These are phyloP conservation scores for Hermatobates lingyangjiaoensis DNA, from an alignment of 1,140 invertebrate genomes.

Conservation along the genomic window DNA sequence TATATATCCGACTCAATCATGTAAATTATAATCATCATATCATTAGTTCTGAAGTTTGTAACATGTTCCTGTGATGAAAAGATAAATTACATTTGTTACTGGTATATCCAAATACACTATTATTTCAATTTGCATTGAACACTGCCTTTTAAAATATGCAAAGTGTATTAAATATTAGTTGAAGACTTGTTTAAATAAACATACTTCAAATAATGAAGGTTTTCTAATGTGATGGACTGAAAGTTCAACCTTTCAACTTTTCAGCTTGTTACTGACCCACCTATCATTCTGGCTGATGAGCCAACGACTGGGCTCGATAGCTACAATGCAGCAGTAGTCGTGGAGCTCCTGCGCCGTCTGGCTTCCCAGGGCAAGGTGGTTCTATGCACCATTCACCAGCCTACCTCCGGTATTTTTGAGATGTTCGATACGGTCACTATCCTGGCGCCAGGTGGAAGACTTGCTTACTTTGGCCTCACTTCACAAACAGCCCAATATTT, in stretches of 20 bases:
- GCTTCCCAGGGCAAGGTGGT: slow-evolving; percentile 28
- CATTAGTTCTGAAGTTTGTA: too few species aligned
- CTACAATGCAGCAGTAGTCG: slow-evolving; percentile 13
- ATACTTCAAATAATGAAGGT: too few species aligned
- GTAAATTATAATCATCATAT: too few species aligned
- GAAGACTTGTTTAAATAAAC: too few species aligned
- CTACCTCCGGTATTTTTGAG: slow-evolving; percentile 83
- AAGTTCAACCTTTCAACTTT: slow-evolving; percentile 6
- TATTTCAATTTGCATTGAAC: too few species aligned
- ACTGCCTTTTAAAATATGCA: too few species aligned
- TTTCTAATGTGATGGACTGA: background rate
- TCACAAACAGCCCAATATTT: slow-evolving; percentile 10
- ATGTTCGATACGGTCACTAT: slow-evolving; percentile 76
- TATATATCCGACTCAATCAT: too few species aligned
- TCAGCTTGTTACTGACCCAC: slow-evolving; percentile 44
- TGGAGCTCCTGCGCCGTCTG: slow-evolving; percentile 13
- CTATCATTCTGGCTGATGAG: slow-evolving; percentile 94
- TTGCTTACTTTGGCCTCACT: slow-evolving; percentile 34
- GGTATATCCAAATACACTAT: too few species aligned
- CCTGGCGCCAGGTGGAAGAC: slow-evolving; percentile 51
- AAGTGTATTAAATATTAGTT: too few species aligned
- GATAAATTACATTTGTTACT: too few species aligned
- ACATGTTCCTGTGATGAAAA: too few species aligned
- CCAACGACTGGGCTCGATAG: slow-evolving; percentile 47
- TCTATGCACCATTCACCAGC: slow-evolving; percentile 93